phyloP scores from a whole-genome alignment of 2,888 invertebrate species.

The Pollenia labialis region DNA sequence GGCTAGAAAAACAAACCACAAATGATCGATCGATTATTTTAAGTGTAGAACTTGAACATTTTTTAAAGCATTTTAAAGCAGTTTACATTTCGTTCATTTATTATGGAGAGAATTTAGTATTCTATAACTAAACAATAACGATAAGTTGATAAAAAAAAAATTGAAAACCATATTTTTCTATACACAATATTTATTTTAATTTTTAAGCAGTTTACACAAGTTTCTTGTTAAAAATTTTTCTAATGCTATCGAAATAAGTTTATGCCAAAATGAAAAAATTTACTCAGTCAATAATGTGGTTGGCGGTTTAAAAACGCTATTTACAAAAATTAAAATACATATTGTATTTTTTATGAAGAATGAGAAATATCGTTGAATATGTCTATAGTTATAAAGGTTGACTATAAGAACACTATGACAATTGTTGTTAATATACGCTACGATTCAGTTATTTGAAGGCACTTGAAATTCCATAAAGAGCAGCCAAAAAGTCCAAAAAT shows the following conservation, averaged over 20 bases:
- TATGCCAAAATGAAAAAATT: slow-evolving; percentile 15
- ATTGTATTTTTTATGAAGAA: not conserved
- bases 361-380: no score
- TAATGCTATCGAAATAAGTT: slow-evolving; percentile 32
- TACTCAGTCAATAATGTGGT: slow-evolving; percentile 13
- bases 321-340: slow-evolving; percentile 13
- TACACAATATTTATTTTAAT: slow-evolving; percentile 28
- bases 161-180: not conserved
- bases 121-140: not conserved
- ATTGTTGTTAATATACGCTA: no score
- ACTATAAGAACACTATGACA: no score
- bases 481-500: no score
- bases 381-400: no score
- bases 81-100: slow-evolving; percentile 3
- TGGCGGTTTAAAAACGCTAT: slow-evolving; percentile 49
- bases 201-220: slow-evolving; percentile 52
- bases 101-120: slow-evolving; percentile 6
- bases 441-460: no score
- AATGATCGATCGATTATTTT: slow-evolving; percentile 46
- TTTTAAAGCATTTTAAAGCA: not conserved
- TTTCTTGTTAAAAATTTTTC: slow-evolving; percentile 46
- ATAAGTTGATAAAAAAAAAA: slow-evolving; percentile 46
- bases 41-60: slow-evolving; percentile 25
- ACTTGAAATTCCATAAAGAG: no score
- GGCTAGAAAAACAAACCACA: slow-evolving; percentile 29